These are phyloP conservation scores for Cryptocephalus moraei DNA, from an alignment of 2,888 invertebrate genomes.

Conservation along the genomic window DNA sequence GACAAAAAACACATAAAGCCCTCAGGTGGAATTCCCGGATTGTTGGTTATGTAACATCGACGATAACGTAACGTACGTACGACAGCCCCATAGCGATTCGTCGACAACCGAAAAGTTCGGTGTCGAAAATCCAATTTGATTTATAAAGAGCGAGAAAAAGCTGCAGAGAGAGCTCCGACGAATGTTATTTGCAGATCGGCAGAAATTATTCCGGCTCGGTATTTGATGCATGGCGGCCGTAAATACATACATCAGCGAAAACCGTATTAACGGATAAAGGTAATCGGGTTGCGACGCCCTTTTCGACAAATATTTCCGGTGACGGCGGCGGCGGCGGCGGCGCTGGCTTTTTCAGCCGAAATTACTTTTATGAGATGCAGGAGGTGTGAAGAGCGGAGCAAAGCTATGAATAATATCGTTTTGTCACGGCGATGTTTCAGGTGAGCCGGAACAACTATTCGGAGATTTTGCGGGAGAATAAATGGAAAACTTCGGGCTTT, in stretches of 20 bases:
- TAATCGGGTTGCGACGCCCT: slow-evolving; percentile 26
- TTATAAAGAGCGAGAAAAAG: slow-evolving; percentile 34
- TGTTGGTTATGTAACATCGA: no score
- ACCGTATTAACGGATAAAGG: slow-evolving; percentile 29
- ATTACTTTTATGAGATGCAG: slow-evolving; percentile 17
- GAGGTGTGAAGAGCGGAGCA: slow-evolving; percentile 6
- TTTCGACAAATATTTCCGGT: slow-evolving; percentile 22
- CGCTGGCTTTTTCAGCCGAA: slow-evolving; percentile 11
- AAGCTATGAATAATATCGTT: no score
- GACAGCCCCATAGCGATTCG: no score
- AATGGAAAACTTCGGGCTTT: no score
- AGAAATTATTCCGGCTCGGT: slow-evolving; percentile 33
- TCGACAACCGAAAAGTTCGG: slow-evolving; percentile 3
- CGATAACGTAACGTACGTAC: no score
- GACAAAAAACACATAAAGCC: no score
- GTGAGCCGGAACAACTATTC: no score
- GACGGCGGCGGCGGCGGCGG: no score
- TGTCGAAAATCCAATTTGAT: slow-evolving; percentile 33
- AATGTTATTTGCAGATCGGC: slow-evolving; percentile 31
- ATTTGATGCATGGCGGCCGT: slow-evolving; percentile 35
- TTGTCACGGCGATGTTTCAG: no score
- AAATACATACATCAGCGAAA: slow-evolving; percentile 36
- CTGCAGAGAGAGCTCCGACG: slow-evolving; percentile 14
- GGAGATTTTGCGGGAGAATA: no score
- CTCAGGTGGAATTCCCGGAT: no score